These are phyloP conservation scores for Drosophila neocordata DNA, from an alignment of 1,140 invertebrate genomes.

Conservation along the genomic window DNA sequence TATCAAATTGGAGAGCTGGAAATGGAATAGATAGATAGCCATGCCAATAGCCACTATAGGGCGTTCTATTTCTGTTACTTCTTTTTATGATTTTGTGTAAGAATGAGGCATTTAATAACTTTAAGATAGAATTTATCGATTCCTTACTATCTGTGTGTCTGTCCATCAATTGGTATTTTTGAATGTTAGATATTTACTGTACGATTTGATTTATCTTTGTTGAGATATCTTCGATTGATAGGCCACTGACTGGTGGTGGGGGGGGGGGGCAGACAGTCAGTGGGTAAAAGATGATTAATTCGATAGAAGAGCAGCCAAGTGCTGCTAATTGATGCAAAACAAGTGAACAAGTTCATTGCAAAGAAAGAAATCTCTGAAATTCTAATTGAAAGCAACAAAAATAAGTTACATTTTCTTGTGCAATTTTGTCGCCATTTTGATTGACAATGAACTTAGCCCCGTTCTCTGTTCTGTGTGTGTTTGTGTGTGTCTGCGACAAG, in stretches of 20 bases:
- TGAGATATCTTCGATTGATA: neutral
- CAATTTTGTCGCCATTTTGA: constrained; percentile 5
- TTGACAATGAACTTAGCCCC: constrained; percentile 38
- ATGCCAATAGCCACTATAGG: too few species aligned
- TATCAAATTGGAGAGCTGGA: too few species aligned
- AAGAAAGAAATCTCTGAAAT: neutral
- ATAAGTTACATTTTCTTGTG: neutral
- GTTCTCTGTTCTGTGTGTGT: neutral
- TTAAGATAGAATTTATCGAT: neutral
- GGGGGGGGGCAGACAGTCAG: neutral
- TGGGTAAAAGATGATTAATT: neutral
- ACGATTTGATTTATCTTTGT: neutral
- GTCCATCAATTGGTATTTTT: constrained; percentile 2
- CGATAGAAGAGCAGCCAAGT: neutral
- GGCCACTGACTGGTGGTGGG: neutral
- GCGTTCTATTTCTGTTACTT: neutral
- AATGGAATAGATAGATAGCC: too few species aligned
- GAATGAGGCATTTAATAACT: neutral
- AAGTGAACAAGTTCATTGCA: neutral
- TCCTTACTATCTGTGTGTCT: neutral
- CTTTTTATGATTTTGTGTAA: neutral
- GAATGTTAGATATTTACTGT: neutral
- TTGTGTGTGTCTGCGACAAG: neutral
- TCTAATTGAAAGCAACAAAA: neutral
- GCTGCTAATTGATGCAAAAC: neutral